Conservation (phyloP, 1,140 invertebrate genomes). For the Rhyacophila brunnea region DNA sequence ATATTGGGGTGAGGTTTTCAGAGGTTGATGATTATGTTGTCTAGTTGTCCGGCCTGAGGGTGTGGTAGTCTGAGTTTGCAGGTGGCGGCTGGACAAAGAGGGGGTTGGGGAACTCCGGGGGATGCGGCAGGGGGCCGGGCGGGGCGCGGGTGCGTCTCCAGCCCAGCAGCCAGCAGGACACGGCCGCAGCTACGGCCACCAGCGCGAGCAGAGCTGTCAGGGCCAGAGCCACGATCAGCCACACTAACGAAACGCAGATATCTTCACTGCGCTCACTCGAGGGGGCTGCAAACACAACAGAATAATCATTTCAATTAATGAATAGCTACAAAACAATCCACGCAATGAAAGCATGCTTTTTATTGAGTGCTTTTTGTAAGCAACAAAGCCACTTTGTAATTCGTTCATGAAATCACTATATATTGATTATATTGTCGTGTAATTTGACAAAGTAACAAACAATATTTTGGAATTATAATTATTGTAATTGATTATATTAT, state of each 20-base stretch:
- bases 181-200: constrained; percentile 89
- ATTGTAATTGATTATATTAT: too few species aligned
- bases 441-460: too few species aligned
- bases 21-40: not conserved
- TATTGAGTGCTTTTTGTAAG: too few species aligned
- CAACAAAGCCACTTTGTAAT: too few species aligned
- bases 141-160: constrained; percentile 83
- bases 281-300: constrained; percentile 20
- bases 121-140: constrained; percentile 87
- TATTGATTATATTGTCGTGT: too few species aligned
- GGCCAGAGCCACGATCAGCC: constrained; percentile 87
- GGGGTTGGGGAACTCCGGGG: constrained; percentile 92
- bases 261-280: constrained; percentile 59
- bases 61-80: constrained; percentile 73
- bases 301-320: too few species aligned
- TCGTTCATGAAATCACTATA: too few species aligned
- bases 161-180: constrained; percentile 93
- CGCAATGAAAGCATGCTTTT: too few species aligned
- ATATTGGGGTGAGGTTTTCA: not conserved
- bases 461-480: too few species aligned
- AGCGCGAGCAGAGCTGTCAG: constrained; percentile 88
- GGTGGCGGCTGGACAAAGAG: constrained; percentile 82
- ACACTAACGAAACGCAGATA: constrained; percentile 90
- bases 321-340: too few species aligned
- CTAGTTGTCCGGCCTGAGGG: constrained; percentile 29